Evolutionary conservation across 2,888 invertebrate species (phyloP).

Genomic region (Liodrosophila aerea): DNA sequence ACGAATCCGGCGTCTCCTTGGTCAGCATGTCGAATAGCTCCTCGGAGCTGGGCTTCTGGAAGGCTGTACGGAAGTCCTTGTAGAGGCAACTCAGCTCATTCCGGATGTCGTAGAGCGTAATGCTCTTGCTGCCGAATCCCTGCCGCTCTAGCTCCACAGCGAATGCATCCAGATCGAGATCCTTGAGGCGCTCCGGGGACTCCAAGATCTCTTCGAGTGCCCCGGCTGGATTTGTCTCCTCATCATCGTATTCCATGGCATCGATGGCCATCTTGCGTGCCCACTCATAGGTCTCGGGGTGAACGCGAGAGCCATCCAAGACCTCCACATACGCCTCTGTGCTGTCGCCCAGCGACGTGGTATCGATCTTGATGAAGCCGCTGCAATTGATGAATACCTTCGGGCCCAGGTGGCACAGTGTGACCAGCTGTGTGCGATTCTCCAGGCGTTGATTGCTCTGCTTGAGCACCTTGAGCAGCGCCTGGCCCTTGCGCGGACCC

Average conservation of each 20-base stretch:
- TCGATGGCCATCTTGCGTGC: slow-evolving; percentile 99
- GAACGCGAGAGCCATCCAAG: slow-evolving; percentile 97
- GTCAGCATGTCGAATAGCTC: slow-evolving; percentile 97
- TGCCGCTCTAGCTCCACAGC: slow-evolving; percentile 97
- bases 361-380: slow-evolving; percentile 99
- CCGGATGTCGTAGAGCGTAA: slow-evolving; percentile 97
- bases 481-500: slow-evolving; percentile 96
- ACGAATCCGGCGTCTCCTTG: slow-evolving; percentile 97
- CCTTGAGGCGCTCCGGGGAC: slow-evolving; percentile 95
- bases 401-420: slow-evolving; percentile 97
- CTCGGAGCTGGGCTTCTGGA: slow-evolving; percentile 90
- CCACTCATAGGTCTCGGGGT: slow-evolving; percentile 99
- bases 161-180: slow-evolving; percentile 98
- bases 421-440: slow-evolving; percentile 97
- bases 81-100: slow-evolving; percentile 97
- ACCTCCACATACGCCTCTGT: slow-evolving; percentile 98
- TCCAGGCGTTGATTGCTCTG: slow-evolving; percentile 95
- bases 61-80: slow-evolving; percentile 92
- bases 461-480: slow-evolving; percentile 92
- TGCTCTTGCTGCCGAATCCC: slow-evolving; percentile 94
- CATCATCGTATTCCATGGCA: slow-evolving; percentile 98
- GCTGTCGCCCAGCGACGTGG: slow-evolving; percentile 95
- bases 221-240: slow-evolving; percentile 97
- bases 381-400: slow-evolving; percentile 99
- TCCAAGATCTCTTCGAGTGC: slow-evolving; percentile 98